Conservation (phyloP, 2,888 invertebrate genomes). For the Erpobdella octoculata region DNA sequence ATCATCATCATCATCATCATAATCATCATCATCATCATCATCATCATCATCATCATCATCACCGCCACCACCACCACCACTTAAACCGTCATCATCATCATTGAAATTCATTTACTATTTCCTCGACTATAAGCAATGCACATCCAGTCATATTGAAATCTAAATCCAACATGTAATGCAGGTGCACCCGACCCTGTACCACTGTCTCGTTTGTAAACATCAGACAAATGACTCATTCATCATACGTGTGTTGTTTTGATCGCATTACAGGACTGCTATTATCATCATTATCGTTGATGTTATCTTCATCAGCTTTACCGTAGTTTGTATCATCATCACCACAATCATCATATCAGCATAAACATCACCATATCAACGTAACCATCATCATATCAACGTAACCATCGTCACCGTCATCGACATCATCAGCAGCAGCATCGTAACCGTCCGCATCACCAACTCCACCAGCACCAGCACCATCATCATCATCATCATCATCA, state of each 20-base stretch:
- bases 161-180: no score
- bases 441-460: neutral
- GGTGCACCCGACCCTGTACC: no score
- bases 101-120: no score
- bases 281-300: neutral
- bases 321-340: neutral
- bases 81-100: neutral
- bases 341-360: neutral
- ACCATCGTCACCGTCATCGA: neutral
- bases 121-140: no score
- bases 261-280: neutral
- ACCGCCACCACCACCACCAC: slow-evolving; percentile 6
- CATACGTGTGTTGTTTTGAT: neutral
- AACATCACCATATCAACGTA: neutral
- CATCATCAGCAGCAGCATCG: neutral
- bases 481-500: slow-evolving; percentile 2
- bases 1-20: slow-evolving; percentile 31
- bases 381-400: neutral
- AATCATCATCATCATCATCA: slow-evolving; percentile 31
- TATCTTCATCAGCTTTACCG: neutral
- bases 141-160: no score
- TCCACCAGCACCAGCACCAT: slow-evolving; percentile 14
- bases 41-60: slow-evolving; percentile 24
- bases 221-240: no score
- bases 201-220: no score